Evolutionary conservation across 2,888 invertebrate species (phyloP), one percentile per base, ranked within the genome.

Genomic region (Hydrotaea cyrtoneurina): DNA sequence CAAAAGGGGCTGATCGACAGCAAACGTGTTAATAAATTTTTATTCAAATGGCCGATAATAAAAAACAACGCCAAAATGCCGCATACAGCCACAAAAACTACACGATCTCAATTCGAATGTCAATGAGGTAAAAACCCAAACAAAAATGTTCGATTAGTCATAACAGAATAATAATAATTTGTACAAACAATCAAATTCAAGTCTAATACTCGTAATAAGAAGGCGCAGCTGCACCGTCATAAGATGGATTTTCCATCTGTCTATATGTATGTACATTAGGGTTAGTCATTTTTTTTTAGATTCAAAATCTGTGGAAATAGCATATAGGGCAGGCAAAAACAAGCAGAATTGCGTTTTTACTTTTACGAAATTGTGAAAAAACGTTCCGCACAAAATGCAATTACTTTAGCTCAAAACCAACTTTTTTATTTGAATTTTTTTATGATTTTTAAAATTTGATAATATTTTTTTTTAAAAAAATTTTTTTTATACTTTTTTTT

Each of bases 141-240:
- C 50, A 39, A n/a, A n/a, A n/a, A 0, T 55, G 17, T 78, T 62
- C 46, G 53, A 80, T 86, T 86, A 86, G 85, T 86, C 85, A 86
- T 76, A 79, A 13, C 23, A 15, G n/a, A 66, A 39, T 46, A 77
- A 53, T n/a, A n/a, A n/a, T n/a, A 66, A 64, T 17, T n/a, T n/a
- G n/a, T 50, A 46, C 53, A 72, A 5, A 17, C 26, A 36, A 36
- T 11, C 39, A 7, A 15, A 73, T 72, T 76, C 62, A 66, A 74
- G 69, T 83, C 43, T 31, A 46, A 59, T 62, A 50, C 0, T n/a
- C n/a, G n/a, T n/a, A n/a, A n/a, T 39, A 69, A 69, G 19, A 77
- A 57, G 21, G 59, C 23, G 31, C 82, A 72, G 77, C 83, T 83
- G 83, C 83, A 77, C 39, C 64, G 7, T 39, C 17, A 17, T 39